A percentile compares a stretch with the other conserved stretches of the same genome.
These are phyloP conservation scores for Liasis olivaceus DNA, from an alignment of 2,797 vertebrate species.

Conservation along the genomic window DNA sequence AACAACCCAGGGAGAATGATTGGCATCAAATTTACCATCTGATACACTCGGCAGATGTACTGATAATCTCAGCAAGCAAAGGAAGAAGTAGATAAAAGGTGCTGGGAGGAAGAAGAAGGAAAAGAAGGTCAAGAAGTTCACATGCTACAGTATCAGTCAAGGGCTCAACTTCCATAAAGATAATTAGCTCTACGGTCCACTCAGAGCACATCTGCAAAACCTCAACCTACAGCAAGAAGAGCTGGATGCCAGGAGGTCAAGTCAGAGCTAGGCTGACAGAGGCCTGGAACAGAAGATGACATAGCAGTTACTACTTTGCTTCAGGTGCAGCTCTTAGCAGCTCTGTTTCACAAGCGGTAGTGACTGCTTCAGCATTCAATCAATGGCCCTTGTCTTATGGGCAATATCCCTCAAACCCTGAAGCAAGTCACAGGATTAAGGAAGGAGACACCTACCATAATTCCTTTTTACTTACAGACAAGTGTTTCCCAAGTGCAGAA, in stretches of 20 bases:
- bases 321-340: neutral
- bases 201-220: neutral
- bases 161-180: neutral
- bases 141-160: neutral
- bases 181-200: accelerated
- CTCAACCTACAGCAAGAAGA: accelerated
- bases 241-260: neutral
- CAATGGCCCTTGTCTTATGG: neutral
- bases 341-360: accelerated
- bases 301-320: neutral
- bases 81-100: neutral
- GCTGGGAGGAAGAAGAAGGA: neutral
- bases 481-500: slow-evolving; percentile 63
- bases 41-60: slow-evolving; percentile 1
- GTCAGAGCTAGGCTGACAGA: neutral
- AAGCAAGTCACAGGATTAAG: slow-evolving; percentile 49
- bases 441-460: slow-evolving; percentile 25
- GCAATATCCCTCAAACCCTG: slow-evolving; percentile 7
- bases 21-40: slow-evolving; percentile 23
- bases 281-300: neutral
- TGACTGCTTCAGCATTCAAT: neutral
- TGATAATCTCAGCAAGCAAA: neutral
- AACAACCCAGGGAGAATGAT: neutral
- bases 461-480: neutral
- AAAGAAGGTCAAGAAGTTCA: neutral